These are phyloP conservation scores for Scolopax rusticola DNA, from an alignment of 2,797 vertebrate genomes.

Conservation along the genomic window DNA sequence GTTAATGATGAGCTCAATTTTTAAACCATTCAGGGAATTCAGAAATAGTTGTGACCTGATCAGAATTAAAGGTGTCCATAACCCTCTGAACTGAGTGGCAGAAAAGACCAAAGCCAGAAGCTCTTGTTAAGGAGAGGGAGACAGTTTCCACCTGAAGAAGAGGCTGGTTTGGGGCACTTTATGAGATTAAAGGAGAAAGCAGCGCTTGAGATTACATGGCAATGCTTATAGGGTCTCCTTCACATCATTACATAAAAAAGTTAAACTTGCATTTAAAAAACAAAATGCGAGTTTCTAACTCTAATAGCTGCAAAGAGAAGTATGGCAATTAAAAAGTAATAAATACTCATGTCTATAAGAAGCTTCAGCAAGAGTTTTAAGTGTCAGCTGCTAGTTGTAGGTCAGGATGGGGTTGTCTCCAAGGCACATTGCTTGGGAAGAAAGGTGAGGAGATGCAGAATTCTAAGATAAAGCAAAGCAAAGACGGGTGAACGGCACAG, in stretches of 20 bases:
- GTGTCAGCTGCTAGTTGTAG: background rate
- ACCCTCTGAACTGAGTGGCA: background rate
- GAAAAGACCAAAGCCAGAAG: background rate
- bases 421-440: background rate
- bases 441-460: fast-evolving
- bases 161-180: background rate
- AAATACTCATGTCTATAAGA: background rate
- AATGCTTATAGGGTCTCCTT: background rate
- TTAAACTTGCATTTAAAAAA: background rate
- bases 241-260: background rate
- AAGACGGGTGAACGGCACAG: background rate
- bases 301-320: background rate
- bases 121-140: background rate
- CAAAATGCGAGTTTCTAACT: background rate
- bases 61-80: constrained; percentile 12
- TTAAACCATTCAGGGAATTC: constrained; percentile 37
- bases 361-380: background rate
- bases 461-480: background rate
- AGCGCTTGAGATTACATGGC: background rate
- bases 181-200: background rate
- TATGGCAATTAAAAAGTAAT: background rate
- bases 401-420: background rate
- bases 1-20: constrained; percentile 70
- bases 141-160: background rate
- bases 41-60: background rate